Conservation (phyloP, 2,113 vertebrate species). For the Empidonax alnorum region DNA sequence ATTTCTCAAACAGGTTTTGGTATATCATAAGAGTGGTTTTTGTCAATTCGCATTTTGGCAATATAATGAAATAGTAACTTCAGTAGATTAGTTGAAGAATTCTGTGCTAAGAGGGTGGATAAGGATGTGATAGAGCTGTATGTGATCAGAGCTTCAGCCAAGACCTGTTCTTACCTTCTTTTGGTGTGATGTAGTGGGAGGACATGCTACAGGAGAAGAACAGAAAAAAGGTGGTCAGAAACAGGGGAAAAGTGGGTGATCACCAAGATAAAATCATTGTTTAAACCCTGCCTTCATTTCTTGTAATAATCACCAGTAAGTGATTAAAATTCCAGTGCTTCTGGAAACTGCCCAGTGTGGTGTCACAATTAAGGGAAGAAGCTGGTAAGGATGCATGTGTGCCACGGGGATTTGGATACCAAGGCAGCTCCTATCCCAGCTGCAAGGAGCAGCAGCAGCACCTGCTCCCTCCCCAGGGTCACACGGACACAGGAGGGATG, state of each 20-base stretch:
- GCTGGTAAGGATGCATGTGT: not conserved
- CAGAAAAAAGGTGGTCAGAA: not conserved
- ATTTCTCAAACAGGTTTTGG: not conserved
- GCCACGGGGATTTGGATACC: rapidly evolving
- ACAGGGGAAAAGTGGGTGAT: not conserved
- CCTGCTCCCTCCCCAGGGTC: not conserved
- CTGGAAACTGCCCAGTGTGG: not conserved
- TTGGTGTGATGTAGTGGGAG: conserved; percentile 33
- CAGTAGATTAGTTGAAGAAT: not conserved
- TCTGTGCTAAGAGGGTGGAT: not conserved
- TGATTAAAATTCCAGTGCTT: not conserved
- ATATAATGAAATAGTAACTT: not conserved
- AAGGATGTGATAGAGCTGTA: not conserved
- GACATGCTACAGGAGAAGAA: conserved; percentile 61
- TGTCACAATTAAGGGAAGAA: rapidly evolving
- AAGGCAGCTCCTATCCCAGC: not conserved
- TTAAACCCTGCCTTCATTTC: not conserved
- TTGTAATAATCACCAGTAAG: not conserved
- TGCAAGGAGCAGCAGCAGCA: rapidly evolving
- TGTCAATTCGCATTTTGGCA: not conserved
- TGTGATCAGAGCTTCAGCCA: not conserved
- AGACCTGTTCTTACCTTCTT: conserved; percentile 63
- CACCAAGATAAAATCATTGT: not conserved
- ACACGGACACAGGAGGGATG: rapidly evolving
- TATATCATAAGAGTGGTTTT: rapidly evolving